A percentile compares a stretch with the other conserved stretches of the same genome.
Evolutionary conservation across 2,888 invertebrate genomes (phyloP).

Genomic region (Hymenopus coronatus): DNA sequence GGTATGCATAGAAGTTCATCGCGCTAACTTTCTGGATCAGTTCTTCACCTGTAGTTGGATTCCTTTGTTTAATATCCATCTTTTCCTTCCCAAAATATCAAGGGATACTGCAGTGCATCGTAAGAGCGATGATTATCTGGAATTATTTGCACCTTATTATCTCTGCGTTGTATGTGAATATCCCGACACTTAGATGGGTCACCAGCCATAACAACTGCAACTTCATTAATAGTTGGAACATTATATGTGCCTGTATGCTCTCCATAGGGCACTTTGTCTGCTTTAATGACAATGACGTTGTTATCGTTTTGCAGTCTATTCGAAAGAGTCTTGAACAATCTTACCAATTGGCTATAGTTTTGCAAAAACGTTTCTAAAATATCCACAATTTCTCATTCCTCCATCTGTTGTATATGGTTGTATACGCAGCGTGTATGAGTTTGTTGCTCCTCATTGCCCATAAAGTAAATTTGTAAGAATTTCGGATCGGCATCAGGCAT

Average conservation of each 20-base stretch:
- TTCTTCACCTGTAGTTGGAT: constrained; percentile 34
- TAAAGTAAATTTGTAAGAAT: constrained; percentile 41
- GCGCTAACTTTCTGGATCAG: constrained; percentile 32
- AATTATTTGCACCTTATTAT: constrained; percentile 38
- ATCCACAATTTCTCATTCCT: not conserved
- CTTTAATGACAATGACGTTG: constrained; percentile 39
- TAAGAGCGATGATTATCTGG: constrained; percentile 41
- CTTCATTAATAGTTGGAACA: constrained; percentile 38
- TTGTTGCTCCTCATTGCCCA: constrained; percentile 37
- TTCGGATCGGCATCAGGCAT: constrained; percentile 33
- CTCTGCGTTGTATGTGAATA: constrained; percentile 39
- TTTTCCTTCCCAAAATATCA: constrained; percentile 42
- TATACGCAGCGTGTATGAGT: not conserved
- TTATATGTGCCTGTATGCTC: constrained; percentile 40
- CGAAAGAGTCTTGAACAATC: constrained; percentile 39
- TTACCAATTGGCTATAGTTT: not conserved
- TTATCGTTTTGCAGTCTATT: constrained; percentile 38
- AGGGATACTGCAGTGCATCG: constrained; percentile 44
- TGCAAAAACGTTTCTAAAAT: not conserved
- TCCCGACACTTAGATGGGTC: constrained; percentile 36
- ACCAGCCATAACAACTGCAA: constrained; percentile 38
- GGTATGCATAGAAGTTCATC: constrained; percentile 39
- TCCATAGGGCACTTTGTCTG: constrained; percentile 39
- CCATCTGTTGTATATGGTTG: not conserved
- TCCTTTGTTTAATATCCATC: constrained; percentile 38